Percentiles rank a stretch among this genome's conserved stretches.
phyloP scores from a whole-genome alignment of 2,797 vertebrate species.

The Sciurus vulgaris region DNA sequence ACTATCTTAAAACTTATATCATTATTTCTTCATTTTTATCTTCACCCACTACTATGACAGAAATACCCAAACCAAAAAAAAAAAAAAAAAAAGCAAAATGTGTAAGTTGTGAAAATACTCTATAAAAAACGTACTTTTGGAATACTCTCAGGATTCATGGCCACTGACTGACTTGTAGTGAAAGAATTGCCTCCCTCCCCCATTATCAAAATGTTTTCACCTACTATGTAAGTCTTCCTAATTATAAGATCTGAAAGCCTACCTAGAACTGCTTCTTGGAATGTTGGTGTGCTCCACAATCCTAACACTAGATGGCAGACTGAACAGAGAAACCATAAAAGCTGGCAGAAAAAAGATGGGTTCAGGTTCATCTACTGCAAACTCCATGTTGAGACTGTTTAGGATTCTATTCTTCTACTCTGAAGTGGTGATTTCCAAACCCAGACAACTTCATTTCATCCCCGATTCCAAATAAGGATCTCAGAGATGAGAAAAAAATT shows the following conservation, averaged over 20 bases:
- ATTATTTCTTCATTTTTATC: slow-evolving; percentile 26
- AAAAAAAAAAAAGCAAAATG: neutral
- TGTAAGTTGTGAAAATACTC: slow-evolving; percentile 61
- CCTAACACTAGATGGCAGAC: slow-evolving; percentile 74
- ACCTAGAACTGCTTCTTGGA: neutral
- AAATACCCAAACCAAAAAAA: too few relatives aligned
- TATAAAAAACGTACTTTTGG: neutral
- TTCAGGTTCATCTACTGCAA: neutral
- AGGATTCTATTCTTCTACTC: neutral
- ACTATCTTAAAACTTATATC: slow-evolving; percentile 42
- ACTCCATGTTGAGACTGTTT: slow-evolving; percentile 30
- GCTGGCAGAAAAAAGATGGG: neutral
- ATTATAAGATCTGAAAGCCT: neutral
- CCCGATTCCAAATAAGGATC: slow-evolving; percentile 45
- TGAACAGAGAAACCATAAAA: slow-evolving; percentile 19
- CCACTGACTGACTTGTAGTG: neutral
- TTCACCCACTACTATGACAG: neutral
- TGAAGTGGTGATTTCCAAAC: slow-evolving; percentile 31
- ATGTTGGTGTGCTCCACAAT: neutral
- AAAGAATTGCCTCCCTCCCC: neutral
- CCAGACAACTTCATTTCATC: neutral
- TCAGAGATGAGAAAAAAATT: neutral
- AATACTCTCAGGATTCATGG: slow-evolving; percentile 45
- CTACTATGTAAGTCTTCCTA: neutral
- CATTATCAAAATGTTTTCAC: slow-evolving; percentile 48